phyloP scores from a whole-genome alignment of 2,113 vertebrate species.

The Panthera uncia region DNA sequence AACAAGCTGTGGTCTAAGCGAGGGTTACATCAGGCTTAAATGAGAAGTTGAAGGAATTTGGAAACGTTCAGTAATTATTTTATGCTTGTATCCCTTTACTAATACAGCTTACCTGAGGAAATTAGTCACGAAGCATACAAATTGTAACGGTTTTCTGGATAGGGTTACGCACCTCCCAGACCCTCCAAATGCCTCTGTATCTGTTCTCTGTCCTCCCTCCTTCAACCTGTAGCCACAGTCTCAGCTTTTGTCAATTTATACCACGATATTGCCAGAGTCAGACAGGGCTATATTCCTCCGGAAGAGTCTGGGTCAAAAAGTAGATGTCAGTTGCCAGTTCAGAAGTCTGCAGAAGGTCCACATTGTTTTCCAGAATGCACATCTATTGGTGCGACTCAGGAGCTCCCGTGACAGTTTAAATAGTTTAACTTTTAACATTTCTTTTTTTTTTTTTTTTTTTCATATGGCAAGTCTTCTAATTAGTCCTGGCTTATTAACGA shows the following conservation, averaged over 20 bases:
- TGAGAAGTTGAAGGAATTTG: not conserved
- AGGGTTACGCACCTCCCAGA: not conserved
- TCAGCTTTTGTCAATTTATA: rapidly evolving
- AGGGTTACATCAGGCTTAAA: not conserved
- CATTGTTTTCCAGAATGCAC: too few relatives aligned
- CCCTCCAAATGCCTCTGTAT: rapidly evolving
- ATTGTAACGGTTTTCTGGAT: not conserved
- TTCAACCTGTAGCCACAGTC: not conserved
- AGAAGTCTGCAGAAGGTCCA: too few relatives aligned
- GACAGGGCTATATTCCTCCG: not conserved
- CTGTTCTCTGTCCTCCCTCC: not conserved
- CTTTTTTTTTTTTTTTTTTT: not conserved
- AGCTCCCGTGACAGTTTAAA: rapidly evolving
- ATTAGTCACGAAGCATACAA: too few relatives aligned
- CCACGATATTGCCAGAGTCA: not conserved
- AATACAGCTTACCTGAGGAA: not conserved
- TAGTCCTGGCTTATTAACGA: not conserved
- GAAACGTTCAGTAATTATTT: not conserved
- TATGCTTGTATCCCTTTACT: not conserved
- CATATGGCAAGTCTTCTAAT: rapidly evolving
- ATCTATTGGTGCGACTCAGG: rapidly evolving
- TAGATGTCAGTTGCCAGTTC: too few relatives aligned
- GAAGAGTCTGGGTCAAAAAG: not conserved
- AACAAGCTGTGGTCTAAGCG: not conserved
- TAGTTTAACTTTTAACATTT: not conserved